Evolutionary conservation across 2,888 invertebrate genomes (phyloP).

Genomic region (Drosophila subquinaria): DNA sequence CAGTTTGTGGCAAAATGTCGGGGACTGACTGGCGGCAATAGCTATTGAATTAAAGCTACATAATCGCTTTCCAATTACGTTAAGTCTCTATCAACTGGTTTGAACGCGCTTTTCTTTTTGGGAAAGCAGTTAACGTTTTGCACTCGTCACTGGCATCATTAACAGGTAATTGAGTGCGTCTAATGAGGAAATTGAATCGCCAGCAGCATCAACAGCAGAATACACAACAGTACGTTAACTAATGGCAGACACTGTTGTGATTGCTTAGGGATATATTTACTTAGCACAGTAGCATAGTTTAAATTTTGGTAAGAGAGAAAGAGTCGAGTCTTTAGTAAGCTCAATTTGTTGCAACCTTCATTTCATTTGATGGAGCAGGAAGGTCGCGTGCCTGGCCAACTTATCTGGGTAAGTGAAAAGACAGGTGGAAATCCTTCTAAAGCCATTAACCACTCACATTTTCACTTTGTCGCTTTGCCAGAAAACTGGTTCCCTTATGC

Average conservation of each 20-base stretch:
- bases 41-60: constrained; percentile 69
- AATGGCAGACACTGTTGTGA: constrained; percentile 1
- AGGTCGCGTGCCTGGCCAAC: constrained; percentile 27
- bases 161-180: constrained; percentile 70
- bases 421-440: constrained; percentile 48
- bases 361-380: constrained; percentile 13
- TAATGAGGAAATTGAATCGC: constrained; percentile 74
- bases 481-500: constrained; percentile 65
- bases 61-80: constrained; percentile 77
- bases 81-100: constrained; percentile 67
- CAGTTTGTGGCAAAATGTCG: constrained; percentile 15
- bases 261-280: no score
- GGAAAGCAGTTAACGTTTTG: constrained; percentile 53
- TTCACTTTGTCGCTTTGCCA: constrained; percentile 14
- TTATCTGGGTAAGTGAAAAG: constrained; percentile 49
- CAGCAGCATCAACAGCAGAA: not conserved
- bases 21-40: constrained; percentile 25
- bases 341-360: constrained; percentile 48
- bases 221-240: not conserved
- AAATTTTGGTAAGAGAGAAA: not conserved
- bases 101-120: constrained; percentile 55
- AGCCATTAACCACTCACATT: constrained; percentile 32
- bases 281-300: constrained; percentile 55
- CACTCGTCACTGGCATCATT: constrained; percentile 18
- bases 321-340: not conserved